phyloP scores from a whole-genome alignment of 2,113 vertebrate genomes.

The Proteles cristata region DNA sequence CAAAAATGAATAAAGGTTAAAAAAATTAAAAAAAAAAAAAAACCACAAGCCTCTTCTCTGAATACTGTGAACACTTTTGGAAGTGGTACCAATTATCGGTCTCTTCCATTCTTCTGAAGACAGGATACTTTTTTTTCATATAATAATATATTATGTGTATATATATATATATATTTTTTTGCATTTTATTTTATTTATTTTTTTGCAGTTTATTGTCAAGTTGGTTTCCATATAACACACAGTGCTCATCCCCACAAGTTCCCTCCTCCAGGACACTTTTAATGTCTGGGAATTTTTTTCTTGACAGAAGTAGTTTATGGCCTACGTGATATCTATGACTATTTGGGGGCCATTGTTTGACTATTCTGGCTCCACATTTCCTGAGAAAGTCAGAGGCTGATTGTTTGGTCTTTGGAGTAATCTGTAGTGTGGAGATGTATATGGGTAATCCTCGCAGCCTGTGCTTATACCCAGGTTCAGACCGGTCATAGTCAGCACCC shows the following conservation, averaged over 20 bases:
- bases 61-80: background rate
- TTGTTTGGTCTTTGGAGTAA: background rate
- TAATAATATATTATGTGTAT: too few species aligned
- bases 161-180: too few species aligned
- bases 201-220: too few species aligned
- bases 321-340: background rate
- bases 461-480: background rate
- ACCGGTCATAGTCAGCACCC: background rate
- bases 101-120: constrained; percentile 4
- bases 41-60: background rate
- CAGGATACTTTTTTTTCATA: background rate
- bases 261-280: background rate
- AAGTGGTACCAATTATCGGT: background rate
- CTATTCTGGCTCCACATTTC: background rate
- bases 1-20: too few species aligned
- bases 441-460: background rate
- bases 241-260: too few species aligned
- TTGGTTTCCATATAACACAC: too few species aligned
- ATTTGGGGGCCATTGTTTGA: background rate
- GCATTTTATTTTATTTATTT: too few species aligned
- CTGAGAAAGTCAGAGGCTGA: background rate
- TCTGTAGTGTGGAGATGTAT: background rate
- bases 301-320: background rate
- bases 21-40: too few species aligned
- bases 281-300: background rate